Evolutionary conservation across 2,888 invertebrate genomes (phyloP).

Genomic region (Dinocampus coccinellae): DNA sequence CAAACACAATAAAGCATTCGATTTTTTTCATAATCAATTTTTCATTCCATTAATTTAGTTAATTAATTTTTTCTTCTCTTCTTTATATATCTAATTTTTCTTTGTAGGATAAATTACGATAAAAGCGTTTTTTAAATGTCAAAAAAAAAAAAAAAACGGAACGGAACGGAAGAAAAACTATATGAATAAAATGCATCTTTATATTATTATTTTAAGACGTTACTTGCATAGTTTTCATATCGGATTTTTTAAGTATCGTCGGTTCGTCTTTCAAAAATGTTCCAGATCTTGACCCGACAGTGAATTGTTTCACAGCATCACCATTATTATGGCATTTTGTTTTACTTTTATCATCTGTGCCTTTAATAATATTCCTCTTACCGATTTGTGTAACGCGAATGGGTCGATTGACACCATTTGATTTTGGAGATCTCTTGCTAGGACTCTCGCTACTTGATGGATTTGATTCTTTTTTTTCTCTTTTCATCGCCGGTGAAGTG

Average conservation of each 20-base stretch:
- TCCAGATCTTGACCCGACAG: constrained; percentile 75
- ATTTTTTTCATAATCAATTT: neutral
- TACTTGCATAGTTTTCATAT: constrained; percentile 62
- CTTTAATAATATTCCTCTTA: constrained; percentile 47
- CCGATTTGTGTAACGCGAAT: constrained; percentile 47
- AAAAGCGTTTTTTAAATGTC: neutral
- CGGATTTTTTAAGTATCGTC: constrained; percentile 73
- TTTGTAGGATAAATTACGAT: neutral
- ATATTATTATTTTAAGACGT: constrained; percentile 53
- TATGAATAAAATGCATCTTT: neutral
- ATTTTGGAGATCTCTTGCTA: constrained; percentile 62
- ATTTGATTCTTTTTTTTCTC: constrained; percentile 57
- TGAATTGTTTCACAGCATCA: constrained; percentile 63
- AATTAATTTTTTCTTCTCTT: constrained; percentile 18
- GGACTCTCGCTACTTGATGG: constrained; percentile 61
- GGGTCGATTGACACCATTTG: constrained; percentile 50
- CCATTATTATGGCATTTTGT: constrained; percentile 58
- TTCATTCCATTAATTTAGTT: neutral
- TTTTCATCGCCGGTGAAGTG: constrained; percentile 46
- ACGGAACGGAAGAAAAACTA: neutral
- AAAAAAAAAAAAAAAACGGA: neutral
- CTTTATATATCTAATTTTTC: too few relatives aligned
- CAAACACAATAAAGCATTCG: neutral
- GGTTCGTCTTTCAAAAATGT: constrained; percentile 84
- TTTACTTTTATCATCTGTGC: constrained; percentile 56